These are phyloP conservation scores for Brachyistius frenatus DNA, from an alignment of 2,113 vertebrate genomes.

Conservation along the genomic window DNA sequence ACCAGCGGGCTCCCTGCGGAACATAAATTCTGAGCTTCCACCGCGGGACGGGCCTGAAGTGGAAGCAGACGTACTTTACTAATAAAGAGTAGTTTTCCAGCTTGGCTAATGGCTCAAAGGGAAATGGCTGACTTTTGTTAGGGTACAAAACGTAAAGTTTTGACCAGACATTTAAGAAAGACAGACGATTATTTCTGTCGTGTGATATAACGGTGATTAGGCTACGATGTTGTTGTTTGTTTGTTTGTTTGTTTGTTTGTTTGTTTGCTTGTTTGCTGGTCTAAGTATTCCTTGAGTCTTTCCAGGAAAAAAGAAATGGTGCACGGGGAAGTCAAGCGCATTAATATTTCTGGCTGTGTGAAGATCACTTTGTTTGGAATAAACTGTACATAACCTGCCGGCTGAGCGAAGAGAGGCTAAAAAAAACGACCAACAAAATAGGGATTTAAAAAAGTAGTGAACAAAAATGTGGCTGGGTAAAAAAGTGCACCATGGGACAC, in stretches of 20 bases:
- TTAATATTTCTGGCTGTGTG: too few relatives aligned
- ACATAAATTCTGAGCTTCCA: constrained; percentile 78
- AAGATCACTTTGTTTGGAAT: neutral
- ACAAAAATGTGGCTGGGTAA: neutral
- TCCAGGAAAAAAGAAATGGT: neutral
- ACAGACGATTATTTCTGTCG: neutral
- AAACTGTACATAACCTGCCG: too few relatives aligned
- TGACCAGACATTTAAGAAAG: neutral
- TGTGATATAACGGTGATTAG: neutral
- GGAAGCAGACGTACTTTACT: constrained; percentile 74
- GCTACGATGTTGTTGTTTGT: neutral
- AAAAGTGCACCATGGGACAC: neutral
- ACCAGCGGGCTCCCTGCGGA: constrained; percentile 54
- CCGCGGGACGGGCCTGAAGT: constrained; percentile 54
- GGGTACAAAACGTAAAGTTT: constrained; percentile 27
- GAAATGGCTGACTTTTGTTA: constrained; percentile 37
- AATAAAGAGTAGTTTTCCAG: constrained; percentile 78
- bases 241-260: neutral
- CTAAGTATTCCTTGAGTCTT: neutral
- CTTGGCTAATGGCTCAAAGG: constrained; percentile 59
- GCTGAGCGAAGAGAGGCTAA: too few relatives aligned
- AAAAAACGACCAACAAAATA: neutral
- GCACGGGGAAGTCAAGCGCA: too few relatives aligned
- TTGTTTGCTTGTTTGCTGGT: neutral
- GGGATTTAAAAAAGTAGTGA: neutral